Evolutionary conservation across 1,140 invertebrate species (phyloP).

Genomic region (Cotesia glomerata): DNA sequence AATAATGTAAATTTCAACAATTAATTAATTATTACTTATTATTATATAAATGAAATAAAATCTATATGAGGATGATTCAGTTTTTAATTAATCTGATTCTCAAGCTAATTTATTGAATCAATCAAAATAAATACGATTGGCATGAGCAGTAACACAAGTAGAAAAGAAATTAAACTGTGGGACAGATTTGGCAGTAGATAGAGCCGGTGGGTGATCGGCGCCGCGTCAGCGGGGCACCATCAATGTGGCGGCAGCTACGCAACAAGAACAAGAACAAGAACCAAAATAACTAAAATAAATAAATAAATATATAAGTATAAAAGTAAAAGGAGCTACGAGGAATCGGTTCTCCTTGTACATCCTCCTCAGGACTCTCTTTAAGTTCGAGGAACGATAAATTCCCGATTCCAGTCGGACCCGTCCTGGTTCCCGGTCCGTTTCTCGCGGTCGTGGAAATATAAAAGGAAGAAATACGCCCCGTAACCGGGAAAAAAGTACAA

Average conservation of each 20-base stretch:
- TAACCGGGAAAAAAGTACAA: slow-evolving; percentile 24
- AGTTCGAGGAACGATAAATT: slow-evolving; percentile 52
- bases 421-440: slow-evolving; percentile 12
- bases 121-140: neutral
- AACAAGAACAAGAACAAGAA: too few species aligned
- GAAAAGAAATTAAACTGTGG: slow-evolving; percentile 12
- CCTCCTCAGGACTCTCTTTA: slow-evolving; percentile 9
- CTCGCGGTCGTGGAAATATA: slow-evolving; percentile 39
- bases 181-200: slow-evolving; percentile 3
- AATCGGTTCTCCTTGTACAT: slow-evolving; percentile 4
- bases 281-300: too few species aligned
- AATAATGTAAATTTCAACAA: neutral
- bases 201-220: slow-evolving; percentile 24
- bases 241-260: neutral
- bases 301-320: too few species aligned
- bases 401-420: slow-evolving; percentile 39
- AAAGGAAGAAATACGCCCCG: slow-evolving; percentile 36
- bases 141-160: slow-evolving; percentile 2
- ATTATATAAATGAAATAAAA: too few species aligned
- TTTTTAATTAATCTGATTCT: too few species aligned
- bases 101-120: neutral
- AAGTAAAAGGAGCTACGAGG: too few species aligned
- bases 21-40: too few species aligned
- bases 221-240: slow-evolving; percentile 17
- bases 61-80: neutral